A percentile compares a stretch with the other conserved stretches of the same genome.
phyloP scores from a whole-genome alignment of 2,888 invertebrate genomes.

The Ceramica pisi region DNA sequence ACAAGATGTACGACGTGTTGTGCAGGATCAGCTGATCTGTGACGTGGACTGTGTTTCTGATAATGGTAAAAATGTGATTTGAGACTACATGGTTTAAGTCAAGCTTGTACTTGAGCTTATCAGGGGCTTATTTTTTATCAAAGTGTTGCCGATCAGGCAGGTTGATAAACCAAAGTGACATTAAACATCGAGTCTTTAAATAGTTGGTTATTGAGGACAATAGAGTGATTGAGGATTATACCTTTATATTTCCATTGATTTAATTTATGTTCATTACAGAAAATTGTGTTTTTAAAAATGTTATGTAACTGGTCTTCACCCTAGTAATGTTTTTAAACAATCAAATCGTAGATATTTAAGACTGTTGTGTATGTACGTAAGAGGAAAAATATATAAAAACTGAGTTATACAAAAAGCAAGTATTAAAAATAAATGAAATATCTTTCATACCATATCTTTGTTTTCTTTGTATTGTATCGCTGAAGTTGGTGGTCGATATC shows the following conservation, averaged over 20 bases:
- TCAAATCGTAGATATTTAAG: slow-evolving; percentile 30
- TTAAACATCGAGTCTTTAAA: not conserved
- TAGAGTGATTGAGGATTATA: not conserved
- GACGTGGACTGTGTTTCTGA: slow-evolving; percentile 7
- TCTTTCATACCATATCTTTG: slow-evolving; percentile 27
- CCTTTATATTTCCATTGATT: not conserved
- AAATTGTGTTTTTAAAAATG: not conserved
- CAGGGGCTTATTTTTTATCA: slow-evolving; percentile 23
- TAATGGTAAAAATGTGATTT: slow-evolving; percentile 37
- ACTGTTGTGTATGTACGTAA: slow-evolving; percentile 28
- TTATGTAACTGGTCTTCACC: not conserved
- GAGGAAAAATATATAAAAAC: slow-evolving; percentile 16
- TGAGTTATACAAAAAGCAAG: not conserved
- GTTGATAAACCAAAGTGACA: slow-evolving; percentile 8
- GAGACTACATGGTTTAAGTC: slow-evolving; percentile 12
- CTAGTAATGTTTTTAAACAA: not conserved
- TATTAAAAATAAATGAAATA: slow-evolving; percentile 40
- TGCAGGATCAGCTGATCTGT: slow-evolving; percentile 79
- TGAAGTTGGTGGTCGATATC: slow-evolving; percentile 46
- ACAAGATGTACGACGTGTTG: slow-evolving; percentile 86
- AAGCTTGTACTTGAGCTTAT: slow-evolving; percentile 24
- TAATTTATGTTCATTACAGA: not conserved
- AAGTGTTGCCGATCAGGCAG: not conserved
- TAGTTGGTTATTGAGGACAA: slow-evolving; percentile 2
- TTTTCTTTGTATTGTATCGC: slow-evolving; percentile 47